These are phyloP conservation scores for Hydrozoanthus gracilis DNA, from an alignment of 92 coral and sea anemone genomes.

Conservation along the genomic window DNA sequence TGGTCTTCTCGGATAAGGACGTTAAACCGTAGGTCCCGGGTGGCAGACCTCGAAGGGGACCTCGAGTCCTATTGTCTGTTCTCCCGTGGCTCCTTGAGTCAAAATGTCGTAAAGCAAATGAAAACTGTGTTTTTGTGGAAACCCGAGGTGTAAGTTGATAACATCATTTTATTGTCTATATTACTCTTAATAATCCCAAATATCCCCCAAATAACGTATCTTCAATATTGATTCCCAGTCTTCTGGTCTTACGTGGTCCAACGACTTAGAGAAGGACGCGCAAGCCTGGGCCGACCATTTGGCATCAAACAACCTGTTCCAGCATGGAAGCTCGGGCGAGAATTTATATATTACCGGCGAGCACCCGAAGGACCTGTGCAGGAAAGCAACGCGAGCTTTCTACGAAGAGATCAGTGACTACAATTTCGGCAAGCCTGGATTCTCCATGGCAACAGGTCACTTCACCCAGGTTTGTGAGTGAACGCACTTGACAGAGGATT, in stretches of 20 bases:
- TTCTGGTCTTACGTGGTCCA: slow-evolving; percentile 57
- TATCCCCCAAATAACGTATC: no score
- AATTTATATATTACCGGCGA: slow-evolving; percentile 65
- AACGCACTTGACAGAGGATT: no score
- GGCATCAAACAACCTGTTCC: slow-evolving; percentile 53
- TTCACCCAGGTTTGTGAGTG: slow-evolving; percentile 83
- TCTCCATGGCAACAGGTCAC: slow-evolving; percentile 68
- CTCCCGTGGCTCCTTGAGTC: no score
- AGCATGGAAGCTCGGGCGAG: slow-evolving; percentile 71
- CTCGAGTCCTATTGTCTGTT: no score
- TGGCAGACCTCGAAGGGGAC: no score
- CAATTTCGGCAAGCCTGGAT: slow-evolving; percentile 70
- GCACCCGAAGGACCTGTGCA: slow-evolving; percentile 56
- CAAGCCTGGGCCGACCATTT: slow-evolving; percentile 75
- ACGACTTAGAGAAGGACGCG: slow-evolving; percentile 61
- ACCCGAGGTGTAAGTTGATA: no score
- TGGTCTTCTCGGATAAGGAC: no score
- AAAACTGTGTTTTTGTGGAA: no score
- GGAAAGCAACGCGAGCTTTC: slow-evolving; percentile 71
- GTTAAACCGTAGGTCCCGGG: no score
- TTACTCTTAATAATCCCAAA: no score
- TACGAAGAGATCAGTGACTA: slow-evolving; percentile 77
- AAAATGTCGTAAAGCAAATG: no score
- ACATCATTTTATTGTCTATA: no score
- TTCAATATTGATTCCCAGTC: not conserved